Percentiles rank a stretch among this genome's conserved stretches.
Conservation (phyloP, 92 coral and sea anemone species). For the Palythoa heliodiscus region DNA sequence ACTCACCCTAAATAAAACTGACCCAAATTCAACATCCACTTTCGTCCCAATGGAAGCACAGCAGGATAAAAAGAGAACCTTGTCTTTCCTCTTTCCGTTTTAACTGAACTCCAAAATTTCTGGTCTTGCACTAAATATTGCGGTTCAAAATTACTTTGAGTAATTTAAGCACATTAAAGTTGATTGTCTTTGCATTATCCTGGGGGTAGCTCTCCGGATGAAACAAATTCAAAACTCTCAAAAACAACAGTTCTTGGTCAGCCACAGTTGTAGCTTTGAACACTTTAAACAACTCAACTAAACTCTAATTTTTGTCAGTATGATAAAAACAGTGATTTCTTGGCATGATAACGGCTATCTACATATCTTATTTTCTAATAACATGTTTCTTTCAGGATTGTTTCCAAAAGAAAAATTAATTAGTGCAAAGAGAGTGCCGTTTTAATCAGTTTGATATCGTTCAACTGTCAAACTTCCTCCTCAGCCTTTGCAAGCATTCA, state of each 20-base stretch:
- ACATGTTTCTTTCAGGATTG: neutral
- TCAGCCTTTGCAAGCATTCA: slow-evolving; percentile 8
- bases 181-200: slow-evolving; percentile 23
- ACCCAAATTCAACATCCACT: neutral
- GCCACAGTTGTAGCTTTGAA: neutral
- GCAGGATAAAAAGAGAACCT: neutral
- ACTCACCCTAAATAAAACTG: neutral
- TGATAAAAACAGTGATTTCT: neutral
- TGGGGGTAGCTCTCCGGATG: slow-evolving; percentile 17
- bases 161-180: slow-evolving; percentile 40
- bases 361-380: slow-evolving; percentile 1
- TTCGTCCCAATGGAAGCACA: neutral
- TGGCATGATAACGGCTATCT: slow-evolving; percentile 25
- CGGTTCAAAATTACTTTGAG: slow-evolving; percentile 1
- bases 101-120: slow-evolving; percentile 4
- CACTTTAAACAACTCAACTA: neutral
- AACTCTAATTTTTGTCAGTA: neutral
- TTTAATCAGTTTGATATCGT: neutral
- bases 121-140: neutral
- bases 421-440: slow-evolving; percentile 3
- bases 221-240: neutral
- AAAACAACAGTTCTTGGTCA: neutral
- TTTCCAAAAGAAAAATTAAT: slow-evolving; percentile 26
- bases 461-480: slow-evolving; percentile 34
- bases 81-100: neutral